Evolutionary conservation across 2,797 vertebrate species (phyloP), one percentile per base, ranked within the genome.

Genomic region (Micropoecilia bifurca): DNA sequence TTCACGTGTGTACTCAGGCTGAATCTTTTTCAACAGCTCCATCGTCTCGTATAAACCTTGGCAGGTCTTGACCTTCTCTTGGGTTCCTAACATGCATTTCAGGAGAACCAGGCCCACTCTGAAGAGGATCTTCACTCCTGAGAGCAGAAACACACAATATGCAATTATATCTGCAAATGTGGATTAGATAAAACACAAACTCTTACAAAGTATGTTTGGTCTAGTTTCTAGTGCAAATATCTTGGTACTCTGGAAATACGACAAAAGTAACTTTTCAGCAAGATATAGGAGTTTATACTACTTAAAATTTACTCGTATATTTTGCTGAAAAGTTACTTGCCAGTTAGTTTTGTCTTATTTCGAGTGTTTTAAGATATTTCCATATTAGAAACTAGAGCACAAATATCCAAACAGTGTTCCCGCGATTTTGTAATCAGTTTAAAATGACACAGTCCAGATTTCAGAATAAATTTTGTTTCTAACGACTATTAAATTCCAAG

Each of bases 111-210:
- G 93, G n/a, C 97, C 99, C 83, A 99, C 99, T 0, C 97, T 96
- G 92, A 99, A 99, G 80, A 99, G 94, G 86, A 99, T 97, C 94
- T 98, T 99, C 79, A 99, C 98, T 45, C 99, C 98, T 99, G 93
- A 76, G 68, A 82, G 74, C 13, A 79, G 20, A 7, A 28, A 3
- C 43, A 76, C 55, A 61, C 41, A 7, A 43, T 43, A 6, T 5
- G 16, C 9, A 28, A 16, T 25, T n/a, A 69, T 22, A 10, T 6
- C 39, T 43, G 22, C 43, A 43, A 25, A 43, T 43, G 10, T 13
- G 43, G 39, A 13, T n/a, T 25, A 22, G 50, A 53, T 25, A 53
- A 25, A 53, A 53, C 8, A 50, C 18, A 50, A 50, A 50, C 47
- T 20, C 2, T 7, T 50, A 22, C 47, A 9, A 53, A 53, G 50